These are phyloP conservation scores for Catocala sponsa DNA, from an alignment of 2,888 invertebrate genomes.

Conservation along the genomic window DNA sequence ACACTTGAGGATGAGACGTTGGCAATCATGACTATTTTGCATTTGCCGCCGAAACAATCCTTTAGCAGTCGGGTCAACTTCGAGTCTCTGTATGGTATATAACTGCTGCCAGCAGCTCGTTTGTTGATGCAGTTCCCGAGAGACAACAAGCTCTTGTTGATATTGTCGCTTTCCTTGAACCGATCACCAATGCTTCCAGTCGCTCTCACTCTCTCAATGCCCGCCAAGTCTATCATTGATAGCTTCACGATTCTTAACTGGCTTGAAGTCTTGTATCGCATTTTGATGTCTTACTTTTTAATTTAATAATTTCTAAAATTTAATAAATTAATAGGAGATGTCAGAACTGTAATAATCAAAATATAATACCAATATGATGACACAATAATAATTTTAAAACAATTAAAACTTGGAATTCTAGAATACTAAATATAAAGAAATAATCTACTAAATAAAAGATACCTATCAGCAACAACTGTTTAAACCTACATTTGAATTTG, in stretches of 20 bases:
- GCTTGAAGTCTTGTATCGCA: slow-evolving; percentile 89
- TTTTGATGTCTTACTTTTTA: no score
- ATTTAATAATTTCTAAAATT: no score
- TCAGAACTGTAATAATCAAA: no score
- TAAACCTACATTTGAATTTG: no score
- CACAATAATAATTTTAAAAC: no score
- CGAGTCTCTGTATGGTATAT: slow-evolving; percentile 95
- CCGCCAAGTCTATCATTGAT: slow-evolving; percentile 98
- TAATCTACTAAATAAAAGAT: no score
- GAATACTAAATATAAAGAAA: no score
- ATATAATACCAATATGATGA: no score
- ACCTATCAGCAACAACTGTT: no score
- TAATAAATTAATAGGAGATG: no score
- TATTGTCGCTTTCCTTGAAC: slow-evolving; percentile 97
- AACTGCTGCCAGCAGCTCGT: slow-evolving; percentile 93
- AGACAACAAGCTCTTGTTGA: slow-evolving; percentile 96
- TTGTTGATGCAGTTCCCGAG: slow-evolving; percentile 96
- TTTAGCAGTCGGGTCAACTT: slow-evolving; percentile 96
- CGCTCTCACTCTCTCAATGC: slow-evolving; percentile 96
- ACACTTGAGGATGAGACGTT: slow-evolving; percentile 94
- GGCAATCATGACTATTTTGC: slow-evolving; percentile 97
- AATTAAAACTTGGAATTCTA: no score
- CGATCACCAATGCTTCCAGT: slow-evolving; percentile 94
- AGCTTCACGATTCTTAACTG: slow-evolving; percentile 94
- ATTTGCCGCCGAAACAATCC: slow-evolving; percentile 97